Base-by-base conservation (phyloP, 1,140 invertebrate genomes). In the Trachymyrmex cornetzi region DNA sequence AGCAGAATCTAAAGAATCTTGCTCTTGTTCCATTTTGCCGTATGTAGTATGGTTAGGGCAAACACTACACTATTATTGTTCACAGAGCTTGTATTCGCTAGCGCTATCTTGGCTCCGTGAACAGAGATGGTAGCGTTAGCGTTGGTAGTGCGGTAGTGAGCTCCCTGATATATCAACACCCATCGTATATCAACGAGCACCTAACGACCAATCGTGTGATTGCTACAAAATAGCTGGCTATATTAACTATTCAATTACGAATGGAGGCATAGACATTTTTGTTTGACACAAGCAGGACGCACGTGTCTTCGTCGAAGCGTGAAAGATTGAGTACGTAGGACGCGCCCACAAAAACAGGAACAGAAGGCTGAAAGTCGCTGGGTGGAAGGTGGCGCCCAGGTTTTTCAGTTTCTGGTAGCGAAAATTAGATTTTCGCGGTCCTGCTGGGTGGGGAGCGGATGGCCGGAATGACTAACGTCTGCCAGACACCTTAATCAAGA, bases 401-500 rank as follows among this genome's bases (percentile, higher is more conserved):
- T 91, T 93, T 93, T 93, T 93, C 91, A 81, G 88, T 91, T 91
- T 89, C 89, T 72, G 88, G 5, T 53, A 34, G 81, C 89, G 92
- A 92, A 93, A 94, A 94, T 94, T 93, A 93, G 93, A 94, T 94
- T 94, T 94, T 91, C 91, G 81, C 91, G 88, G 88, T 90, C 79
- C 88, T 86, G 9, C 55, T 80, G 88, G 84, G 86, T 34, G 30
- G 53, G 50, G 12, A 27, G 44, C 77, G 77, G 63, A 55, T 89
- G 86, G 86, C 75, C 88, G 75, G 91, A 90, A 92, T 93, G 92
- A 93, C 92, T 93, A 93, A 93, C 93, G 90, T 90, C 86, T 90
- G 90, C 91, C 91, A 94, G 93, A 94, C 93, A 93, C 93, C 93
- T 94, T 93, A 93, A 94, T 94, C 93, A 94, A 93, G 93, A 94